These are phyloP conservation scores for Corvus moneduloides DNA, from an alignment of 2,113 vertebrate genomes.

Conservation along the genomic window DNA sequence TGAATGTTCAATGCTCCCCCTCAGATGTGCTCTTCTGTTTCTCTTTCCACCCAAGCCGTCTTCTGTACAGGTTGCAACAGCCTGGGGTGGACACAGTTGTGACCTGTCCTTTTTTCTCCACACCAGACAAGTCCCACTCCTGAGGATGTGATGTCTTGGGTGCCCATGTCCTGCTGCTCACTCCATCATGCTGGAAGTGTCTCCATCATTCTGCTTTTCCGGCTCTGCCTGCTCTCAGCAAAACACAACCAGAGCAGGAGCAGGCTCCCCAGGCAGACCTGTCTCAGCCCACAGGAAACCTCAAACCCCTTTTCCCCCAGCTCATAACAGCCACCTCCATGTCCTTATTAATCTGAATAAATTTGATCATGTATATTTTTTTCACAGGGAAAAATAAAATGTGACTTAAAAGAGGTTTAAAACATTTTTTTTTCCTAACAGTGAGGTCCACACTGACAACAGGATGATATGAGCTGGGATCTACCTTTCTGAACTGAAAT, in stretches of 20 bases:
- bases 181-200: not conserved
- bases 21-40: not conserved
- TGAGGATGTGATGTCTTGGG: not conserved
- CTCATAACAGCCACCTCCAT: not conserved
- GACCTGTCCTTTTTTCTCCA: not conserved
- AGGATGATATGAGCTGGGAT: not conserved
- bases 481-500: not conserved
- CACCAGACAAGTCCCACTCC: not conserved
- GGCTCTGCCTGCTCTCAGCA: not conserved
- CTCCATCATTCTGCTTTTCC: not conserved
- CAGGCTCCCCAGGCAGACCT: not conserved
- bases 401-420: not conserved
- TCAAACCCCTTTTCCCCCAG: not conserved
- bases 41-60: not conserved
- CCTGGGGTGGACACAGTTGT: accelerated
- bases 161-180: not conserved
- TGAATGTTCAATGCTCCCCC: not conserved
- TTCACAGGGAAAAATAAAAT: not conserved
- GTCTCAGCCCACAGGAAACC: not conserved
- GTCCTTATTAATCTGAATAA: not conserved
- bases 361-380: not conserved
- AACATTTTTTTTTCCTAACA: not conserved
- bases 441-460: not conserved
- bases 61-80: not conserved
- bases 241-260: accelerated